A percentile compares a stretch with the other conserved stretches of the same genome.
phyloP scores from a whole-genome alignment of 2,113 vertebrate species.

The Lophochroa leadbeateri region DNA sequence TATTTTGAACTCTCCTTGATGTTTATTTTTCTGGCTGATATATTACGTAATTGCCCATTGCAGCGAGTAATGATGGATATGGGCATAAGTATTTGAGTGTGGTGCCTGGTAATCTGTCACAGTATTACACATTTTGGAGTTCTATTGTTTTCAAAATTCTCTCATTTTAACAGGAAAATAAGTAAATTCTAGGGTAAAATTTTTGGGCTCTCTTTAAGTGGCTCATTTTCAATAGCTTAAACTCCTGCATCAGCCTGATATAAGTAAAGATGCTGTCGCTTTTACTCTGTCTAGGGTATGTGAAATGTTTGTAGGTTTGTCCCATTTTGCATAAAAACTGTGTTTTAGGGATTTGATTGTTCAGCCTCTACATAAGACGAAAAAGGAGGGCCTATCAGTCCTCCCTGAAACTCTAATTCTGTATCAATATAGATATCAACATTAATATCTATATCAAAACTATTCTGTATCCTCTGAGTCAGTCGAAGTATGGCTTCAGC shows the following conservation, averaged over 20 bases:
- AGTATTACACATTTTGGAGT: not conserved
- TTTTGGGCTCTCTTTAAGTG: not conserved
- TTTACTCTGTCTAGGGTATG: not conserved
- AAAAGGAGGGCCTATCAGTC: not conserved
- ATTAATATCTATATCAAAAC: not conserved
- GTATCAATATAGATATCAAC: not conserved
- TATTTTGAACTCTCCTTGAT: not conserved
- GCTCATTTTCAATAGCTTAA: not conserved
- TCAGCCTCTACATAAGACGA: not conserved
- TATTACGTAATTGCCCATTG: not conserved
- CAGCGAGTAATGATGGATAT: not conserved
- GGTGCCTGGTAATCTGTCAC: not conserved
- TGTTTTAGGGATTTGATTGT: not conserved
- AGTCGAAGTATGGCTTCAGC: not conserved
- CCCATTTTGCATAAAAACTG: not conserved
- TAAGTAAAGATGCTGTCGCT: not conserved
- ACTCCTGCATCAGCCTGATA: not conserved
- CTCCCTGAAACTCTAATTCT: not conserved
- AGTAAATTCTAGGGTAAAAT: not conserved
- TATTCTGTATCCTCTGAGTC: not conserved
- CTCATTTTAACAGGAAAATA: not conserved
- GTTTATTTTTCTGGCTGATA: slow-evolving; percentile 9
- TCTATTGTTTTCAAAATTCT: not conserved
- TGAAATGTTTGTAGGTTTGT: not conserved
- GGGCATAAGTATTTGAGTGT: not conserved